Evolutionary conservation across 2,888 invertebrate species (phyloP), one percentile per base, ranked within the genome.

Genomic region (Pandemis corylana): DNA sequence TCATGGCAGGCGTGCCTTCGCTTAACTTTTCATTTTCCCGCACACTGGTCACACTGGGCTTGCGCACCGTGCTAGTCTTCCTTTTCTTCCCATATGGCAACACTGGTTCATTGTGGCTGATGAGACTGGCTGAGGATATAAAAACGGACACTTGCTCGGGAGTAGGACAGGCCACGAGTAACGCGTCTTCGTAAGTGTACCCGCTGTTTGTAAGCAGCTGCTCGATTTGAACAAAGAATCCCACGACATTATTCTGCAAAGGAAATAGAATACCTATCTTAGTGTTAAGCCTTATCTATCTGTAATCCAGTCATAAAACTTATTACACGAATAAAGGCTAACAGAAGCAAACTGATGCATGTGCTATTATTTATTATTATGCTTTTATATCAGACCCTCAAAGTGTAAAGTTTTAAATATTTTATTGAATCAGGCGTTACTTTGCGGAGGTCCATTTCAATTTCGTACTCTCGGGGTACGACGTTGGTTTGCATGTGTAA

Each of bases 61-160:
- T 92, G 28, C 89, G 82, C 2, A 87, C 81, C 0, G 88, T 83
- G 71, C 86, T 89, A 1, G 85, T 85, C 71, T 90, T 91, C 51
- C 87, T 81, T 78, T 94, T 94, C 76, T 88, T 89, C 1, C 95
- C 94, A 69, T 90, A 95, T 5, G 95, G 95, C 84, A 90, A 82
- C 72, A 94, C 94, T 1, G 89, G 88, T 67, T 94, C 94, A 13
- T 82, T 88, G 74, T 92, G 95, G 36, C 95, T 95, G 69, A 96
- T 94, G 61, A 97, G 95, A 76, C 97, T 97, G 1, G 97, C 96
- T 1, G 97, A 97, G 10, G 98, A 98, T 76, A 98, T 95, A 82
- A 98, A 95, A 56, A 98, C 96, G n/a, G 97, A 97, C 12, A 99
- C 96, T 93, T 99, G 99, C 86, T 99, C 99, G 2, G 98, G 97